Evolutionary conservation across 2,797 vertebrate species (phyloP).

Genomic region (Emydoidea blandingii): DNA sequence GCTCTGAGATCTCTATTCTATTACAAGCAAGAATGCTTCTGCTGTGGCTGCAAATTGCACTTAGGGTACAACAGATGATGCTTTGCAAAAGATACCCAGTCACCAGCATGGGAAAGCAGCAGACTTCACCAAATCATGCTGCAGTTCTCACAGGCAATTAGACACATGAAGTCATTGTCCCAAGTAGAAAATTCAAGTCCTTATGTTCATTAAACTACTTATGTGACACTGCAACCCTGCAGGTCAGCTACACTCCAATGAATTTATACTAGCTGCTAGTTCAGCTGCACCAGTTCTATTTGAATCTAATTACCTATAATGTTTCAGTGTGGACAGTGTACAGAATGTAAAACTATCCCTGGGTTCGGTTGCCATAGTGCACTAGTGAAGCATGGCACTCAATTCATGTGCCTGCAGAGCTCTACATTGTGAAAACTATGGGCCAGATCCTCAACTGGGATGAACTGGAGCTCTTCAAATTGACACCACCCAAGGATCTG

Average conservation of each 20-base stretch:
- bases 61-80: neutral
- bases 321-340: neutral
- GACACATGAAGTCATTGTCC: neutral
- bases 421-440: neutral
- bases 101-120: fast-evolving
- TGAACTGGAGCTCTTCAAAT: neutral
- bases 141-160: neutral
- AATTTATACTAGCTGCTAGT: neutral
- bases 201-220: fast-evolving
- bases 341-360: neutral
- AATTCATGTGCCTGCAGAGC: fast-evolving
- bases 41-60: neutral
- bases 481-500: neutral
- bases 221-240: neutral
- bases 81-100: neutral
- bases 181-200: fast-evolving
- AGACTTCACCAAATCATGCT: neutral
- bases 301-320: neutral
- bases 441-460: neutral
- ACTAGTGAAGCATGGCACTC: fast-evolving
- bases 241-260: neutral
- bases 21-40: neutral
- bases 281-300: neutral
- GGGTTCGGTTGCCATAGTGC: neutral
- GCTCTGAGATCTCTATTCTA: neutral